Base-by-base conservation (phyloP, 2,888 invertebrate species). In the Stictocephala bisonia region DNA sequence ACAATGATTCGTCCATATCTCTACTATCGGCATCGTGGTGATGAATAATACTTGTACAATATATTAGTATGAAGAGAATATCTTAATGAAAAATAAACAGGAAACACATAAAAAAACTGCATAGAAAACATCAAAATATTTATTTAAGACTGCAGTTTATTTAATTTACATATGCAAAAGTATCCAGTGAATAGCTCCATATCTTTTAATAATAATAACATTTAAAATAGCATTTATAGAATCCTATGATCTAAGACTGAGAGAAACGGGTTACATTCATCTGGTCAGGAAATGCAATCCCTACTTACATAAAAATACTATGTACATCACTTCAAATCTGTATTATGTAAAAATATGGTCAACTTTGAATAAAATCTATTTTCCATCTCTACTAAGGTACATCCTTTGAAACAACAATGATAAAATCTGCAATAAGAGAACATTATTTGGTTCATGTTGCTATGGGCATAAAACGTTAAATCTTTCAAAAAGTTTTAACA, bases 301-400 rank as follows among this genome's bases (percentile, higher is more conserved):
- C 73, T 66, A 70, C 41, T 60, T 73, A 73, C 73, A 73, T 73
- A 73, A 73, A 73, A 73, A 73, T 73, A 73, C 70, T 73, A 73
- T 73, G 29, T 73, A 73, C 73, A 73, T 70, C 41, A 64, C 50
- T 70, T 64, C 48, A 73, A 48, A 73, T 73, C 64, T 70, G 27
- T 64, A 44, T 69, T 70, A 64, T 73, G 73, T 70, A 73, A 70
- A 69, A 73, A 70, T 73, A 73, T 73, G 44, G 53, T 68, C 69
- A 73, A 66, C 69, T 66, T 69, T 68, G 41, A 72, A 72, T 72
- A 72, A 64, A 72, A 51, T 72, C 66, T 72, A 71, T 56, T 27
- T 51, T 51, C 50, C 72, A 66, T 64, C 51, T 72, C 77, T 77
- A 76, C 75, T 76, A 77, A 77, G 77, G 77, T 77, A 77, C 77